These are phyloP conservation scores for Lamellibrachia satsuma DNA, from an alignment of 2,888 invertebrate genomes.

Conservation along the genomic window DNA sequence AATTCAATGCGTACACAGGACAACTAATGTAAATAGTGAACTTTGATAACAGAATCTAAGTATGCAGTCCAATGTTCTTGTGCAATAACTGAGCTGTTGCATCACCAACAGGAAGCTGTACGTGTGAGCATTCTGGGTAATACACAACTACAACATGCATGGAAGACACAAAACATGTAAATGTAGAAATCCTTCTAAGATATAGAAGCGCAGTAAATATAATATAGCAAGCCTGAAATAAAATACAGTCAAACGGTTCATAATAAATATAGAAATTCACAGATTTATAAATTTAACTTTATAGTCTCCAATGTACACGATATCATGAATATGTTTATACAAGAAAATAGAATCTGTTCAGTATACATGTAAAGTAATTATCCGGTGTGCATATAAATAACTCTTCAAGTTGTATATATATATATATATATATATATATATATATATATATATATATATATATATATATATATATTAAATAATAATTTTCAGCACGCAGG, in stretches of 20 bases:
- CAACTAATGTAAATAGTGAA: no score
- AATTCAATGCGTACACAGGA: neutral
- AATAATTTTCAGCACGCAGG: neutral
- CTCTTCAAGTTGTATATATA: neutral
- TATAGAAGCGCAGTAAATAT: no score
- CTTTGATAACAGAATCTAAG: no score
- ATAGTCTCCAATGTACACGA: neutral
- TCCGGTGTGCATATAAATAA: neutral
- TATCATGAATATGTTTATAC: neutral
- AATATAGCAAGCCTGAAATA: neutral
- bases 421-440: neutral
- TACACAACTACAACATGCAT: neutral
- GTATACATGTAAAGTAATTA: neutral
- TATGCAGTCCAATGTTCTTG: neutral
- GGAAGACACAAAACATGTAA: neutral
- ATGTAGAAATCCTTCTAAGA: no score
- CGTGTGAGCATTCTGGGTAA: neutral
- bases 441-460: neutral
- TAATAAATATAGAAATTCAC: neutral
- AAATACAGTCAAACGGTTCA: neutral
- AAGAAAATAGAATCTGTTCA: neutral
- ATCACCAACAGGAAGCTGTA: neutral
- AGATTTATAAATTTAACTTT: neutral
- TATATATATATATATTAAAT: neutral
- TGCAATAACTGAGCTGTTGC: neutral